Conservation (phyloP, 1,140 invertebrate species). For the Platyura marginata region DNA sequence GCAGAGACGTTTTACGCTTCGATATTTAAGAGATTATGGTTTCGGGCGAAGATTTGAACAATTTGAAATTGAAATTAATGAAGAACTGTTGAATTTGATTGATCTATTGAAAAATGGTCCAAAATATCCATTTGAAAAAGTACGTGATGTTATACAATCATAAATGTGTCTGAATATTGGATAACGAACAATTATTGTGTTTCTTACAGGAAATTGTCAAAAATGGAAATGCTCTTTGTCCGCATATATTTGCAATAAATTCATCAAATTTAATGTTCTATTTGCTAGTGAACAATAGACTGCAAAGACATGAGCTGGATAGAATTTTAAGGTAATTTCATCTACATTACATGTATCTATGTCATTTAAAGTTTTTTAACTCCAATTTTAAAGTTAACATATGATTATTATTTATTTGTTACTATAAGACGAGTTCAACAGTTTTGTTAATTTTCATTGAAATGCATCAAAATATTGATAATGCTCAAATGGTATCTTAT, state of each 20-base stretch:
- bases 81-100: conserved; percentile 32
- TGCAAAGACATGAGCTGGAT: conserved; percentile 24
- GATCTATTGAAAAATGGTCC: conserved; percentile 33
- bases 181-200: too few relatives aligned
- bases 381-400: too few relatives aligned
- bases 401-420: too few relatives aligned
- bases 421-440: too few relatives aligned
- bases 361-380: too few relatives aligned
- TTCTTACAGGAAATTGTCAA: conserved; percentile 24
- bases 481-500: conserved; percentile 38
- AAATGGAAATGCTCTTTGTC: conserved; percentile 25
- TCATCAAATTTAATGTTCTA: conserved; percentile 28
- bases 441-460: conserved; percentile 32
- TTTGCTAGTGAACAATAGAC: conserved; percentile 23
- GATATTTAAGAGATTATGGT: conserved; percentile 50
- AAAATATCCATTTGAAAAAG: conserved; percentile 27
- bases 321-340: conserved; percentile 2
- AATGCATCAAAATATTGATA: conserved; percentile 29
- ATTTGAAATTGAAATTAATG: conserved; percentile 29
- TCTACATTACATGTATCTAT: conserved; percentile 19
- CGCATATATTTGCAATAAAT: conserved; percentile 27
- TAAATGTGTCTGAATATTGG: too few relatives aligned
- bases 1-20: conserved; percentile 47
- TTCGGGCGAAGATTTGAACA: conserved; percentile 41
- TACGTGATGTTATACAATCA: too few relatives aligned